Evolutionary conservation across 2,888 invertebrate genomes (phyloP), one percentile per base, ranked within the genome.

Genomic region (Myopa tessellatipennis): DNA sequence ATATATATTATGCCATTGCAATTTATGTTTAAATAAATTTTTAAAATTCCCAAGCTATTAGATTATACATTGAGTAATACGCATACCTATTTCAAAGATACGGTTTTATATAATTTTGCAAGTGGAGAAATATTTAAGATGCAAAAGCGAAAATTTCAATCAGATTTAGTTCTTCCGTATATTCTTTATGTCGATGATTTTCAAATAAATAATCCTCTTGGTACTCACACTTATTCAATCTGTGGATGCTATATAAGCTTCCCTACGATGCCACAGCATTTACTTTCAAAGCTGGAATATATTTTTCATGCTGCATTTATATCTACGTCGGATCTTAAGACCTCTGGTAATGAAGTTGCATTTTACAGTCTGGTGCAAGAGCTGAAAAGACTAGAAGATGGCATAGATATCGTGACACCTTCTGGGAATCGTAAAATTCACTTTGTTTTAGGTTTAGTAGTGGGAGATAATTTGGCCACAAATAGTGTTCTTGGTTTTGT

Each of bases 271-370:
- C 82, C 83, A 40, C 78, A 82, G 70, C 74, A 80, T 76, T 67
- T 82, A 14, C 61, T 79, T 10, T 82, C 81, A 4, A 79, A 80
- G 72, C 72, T 83, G 55, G 72, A 82, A 36, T 81, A 78, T 55
- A 79, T 81, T 61, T 82, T 82, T 77, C 74, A 77, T 34, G 78
- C 52, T 58, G 80, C 79, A 18, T 82, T 81, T 73, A 78, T 82
- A 61, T 55, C 79, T 63, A 76, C 78, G 38, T 60, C 69, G 14
- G 72, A 79, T 74, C 74, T 80, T 72, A 82, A 83, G 77, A 65
- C 68, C 16, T 80, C 74, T 76, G 82, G 82, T 36, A 80, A 79
- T 74, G 71, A 78, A 55, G 60, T 18, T 36, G 58, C 80, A 16
- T 81, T 82, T 65, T 40, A 78, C 71, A 58, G 76, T 18, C 63